Conservation (phyloP, 92 coral and sea anemone genomes). For the Zoanthus solanderi region DNA sequence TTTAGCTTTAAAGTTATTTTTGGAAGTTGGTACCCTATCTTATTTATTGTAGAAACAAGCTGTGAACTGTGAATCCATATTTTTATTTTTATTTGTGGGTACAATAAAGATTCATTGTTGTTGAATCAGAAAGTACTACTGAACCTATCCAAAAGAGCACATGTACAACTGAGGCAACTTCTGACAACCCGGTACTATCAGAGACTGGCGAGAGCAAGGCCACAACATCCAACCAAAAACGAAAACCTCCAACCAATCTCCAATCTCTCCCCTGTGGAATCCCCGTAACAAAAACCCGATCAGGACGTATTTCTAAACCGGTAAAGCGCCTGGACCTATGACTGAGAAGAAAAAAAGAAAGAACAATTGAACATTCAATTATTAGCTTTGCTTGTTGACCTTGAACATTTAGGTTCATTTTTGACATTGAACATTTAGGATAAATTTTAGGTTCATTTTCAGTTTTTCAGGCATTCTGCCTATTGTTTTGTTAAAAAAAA, state of each 20-base stretch:
- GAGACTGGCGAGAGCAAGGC: neutral
- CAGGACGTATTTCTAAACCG: neutral
- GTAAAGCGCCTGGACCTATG: constrained; percentile 11
- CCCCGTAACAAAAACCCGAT: neutral
- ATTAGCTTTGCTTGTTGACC: constrained; percentile 12
- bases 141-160: constrained; percentile 1
- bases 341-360: neutral
- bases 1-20: too few relatives aligned
- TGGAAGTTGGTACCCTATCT: too few relatives aligned
- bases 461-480: constrained; percentile 12
- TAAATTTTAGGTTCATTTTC: neutral
- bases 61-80: too few relatives aligned
- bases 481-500: constrained; percentile 12
- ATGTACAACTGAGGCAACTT: neutral
- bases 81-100: too few relatives aligned
- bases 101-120: too few relatives aligned
- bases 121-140: neutral
- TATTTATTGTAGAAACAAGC: too few relatives aligned
- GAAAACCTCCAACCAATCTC: constrained; percentile 8
- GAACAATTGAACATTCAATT: constrained; percentile 16
- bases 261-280: neutral
- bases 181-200: neutral
- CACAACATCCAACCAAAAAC: too few relatives aligned
- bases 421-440: constrained; percentile 3
- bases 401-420: constrained; percentile 10